Base-by-base conservation (phyloP, 1,140 invertebrate species). In the Anastrepha obliqua region DNA sequence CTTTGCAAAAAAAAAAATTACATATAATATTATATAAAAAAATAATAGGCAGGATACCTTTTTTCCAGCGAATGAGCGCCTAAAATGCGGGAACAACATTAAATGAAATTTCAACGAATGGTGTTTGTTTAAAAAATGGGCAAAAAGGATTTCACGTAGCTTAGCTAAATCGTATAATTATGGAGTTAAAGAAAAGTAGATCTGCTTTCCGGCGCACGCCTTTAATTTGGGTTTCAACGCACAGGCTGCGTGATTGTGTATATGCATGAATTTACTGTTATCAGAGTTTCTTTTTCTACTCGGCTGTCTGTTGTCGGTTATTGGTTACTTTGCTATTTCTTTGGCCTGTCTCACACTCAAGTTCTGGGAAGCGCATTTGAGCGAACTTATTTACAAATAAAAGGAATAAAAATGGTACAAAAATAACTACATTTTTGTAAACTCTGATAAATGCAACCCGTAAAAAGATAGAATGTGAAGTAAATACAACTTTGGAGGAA, bases 1-100 rank as follows among this genome's bases (percentile, higher is more conserved):
- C 64, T 42, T 42, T 67, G 39, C 9, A 39, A 42, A 8, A 39
- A 67, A 39, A 67, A 29, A 29, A 42, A 67, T 67, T 11, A 42
- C 29, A 29, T 29, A 29, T n/a, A n/a, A n/a, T n/a, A n/a, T n/a
- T n/a, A n/a, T n/a, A n/a, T 29, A 29, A 29, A 29, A 29, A 29
- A 67, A 9, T 67, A 8, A 4, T 20, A 67, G 8, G 7, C 64
- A 20, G 64, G 29, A 67, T 39, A n/a, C 64, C 64, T 67, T 67
- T 67, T 3, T 67, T 11, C 62, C 64, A 29, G 20, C 11, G 64
- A 67, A 20, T 39, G 29, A 67, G 64, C 64, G 64, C 64, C 64
- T 67, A 67, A 67, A 67, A 67, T 67, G 64, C 64, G 64, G 64
- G 29, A 67, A 67, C 39, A 67, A 42, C 64, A 39, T n/a, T 29